Percentiles rank a stretch among this genome's conserved stretches.
phyloP scores from a whole-genome alignment of 2,113 vertebrate genomes.

The Turdus rufiventris region DNA sequence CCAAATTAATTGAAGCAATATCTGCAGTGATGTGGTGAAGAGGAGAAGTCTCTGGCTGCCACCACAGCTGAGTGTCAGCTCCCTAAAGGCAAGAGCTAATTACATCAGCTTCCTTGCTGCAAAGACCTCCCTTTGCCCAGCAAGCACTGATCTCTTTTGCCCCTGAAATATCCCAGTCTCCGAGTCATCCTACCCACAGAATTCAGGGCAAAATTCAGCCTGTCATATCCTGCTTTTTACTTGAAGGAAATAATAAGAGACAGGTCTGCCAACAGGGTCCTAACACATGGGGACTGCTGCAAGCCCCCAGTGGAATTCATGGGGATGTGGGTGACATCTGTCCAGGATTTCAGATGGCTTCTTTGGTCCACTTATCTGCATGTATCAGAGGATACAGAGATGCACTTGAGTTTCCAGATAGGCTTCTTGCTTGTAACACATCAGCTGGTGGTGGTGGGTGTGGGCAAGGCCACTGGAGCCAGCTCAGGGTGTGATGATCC shows the following conservation, averaged over 20 bases:
- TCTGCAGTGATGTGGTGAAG: background rate
- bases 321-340: background rate
- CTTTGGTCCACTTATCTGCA: background rate
- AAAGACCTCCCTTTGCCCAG: background rate
- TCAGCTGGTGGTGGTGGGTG: background rate
- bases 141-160: background rate
- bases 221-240: background rate
- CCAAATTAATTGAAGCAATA: background rate
- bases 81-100: background rate
- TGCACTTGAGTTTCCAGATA: background rate
- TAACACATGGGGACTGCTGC: fast-evolving
- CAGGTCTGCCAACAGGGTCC: background rate
- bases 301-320: background rate
- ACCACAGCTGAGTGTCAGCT: background rate
- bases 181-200: background rate
- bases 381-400: background rate
- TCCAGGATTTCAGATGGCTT: background rate
- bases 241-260: background rate
- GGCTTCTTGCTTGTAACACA: background rate
- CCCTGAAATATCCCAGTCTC: background rate
- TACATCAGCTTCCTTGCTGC: background rate
- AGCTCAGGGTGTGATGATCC: background rate
- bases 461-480: background rate
- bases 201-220: background rate
- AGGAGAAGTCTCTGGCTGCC: background rate